These are phyloP conservation scores for Puntigrus tetrazona DNA, from an alignment of 2,113 vertebrate genomes.

Conservation along the genomic window DNA sequence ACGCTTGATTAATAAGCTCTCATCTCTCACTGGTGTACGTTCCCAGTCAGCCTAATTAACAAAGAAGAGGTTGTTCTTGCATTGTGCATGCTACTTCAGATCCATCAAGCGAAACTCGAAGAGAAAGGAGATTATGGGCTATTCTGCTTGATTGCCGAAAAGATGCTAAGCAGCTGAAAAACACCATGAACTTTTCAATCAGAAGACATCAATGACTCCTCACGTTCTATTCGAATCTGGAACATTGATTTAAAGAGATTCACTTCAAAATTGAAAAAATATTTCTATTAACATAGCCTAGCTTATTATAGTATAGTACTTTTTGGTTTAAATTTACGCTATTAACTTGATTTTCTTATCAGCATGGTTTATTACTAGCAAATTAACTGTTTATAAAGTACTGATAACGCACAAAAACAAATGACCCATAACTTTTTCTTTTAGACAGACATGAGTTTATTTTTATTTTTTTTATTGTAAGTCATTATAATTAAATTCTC, in stretches of 20 bases:
- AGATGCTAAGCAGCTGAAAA: constrained; percentile 24
- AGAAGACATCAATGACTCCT: not conserved
- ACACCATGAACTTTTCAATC: not conserved
- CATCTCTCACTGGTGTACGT: constrained; percentile 42
- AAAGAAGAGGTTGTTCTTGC: constrained; percentile 56
- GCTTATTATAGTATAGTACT: too few relatives aligned
- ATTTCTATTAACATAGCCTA: too few relatives aligned
- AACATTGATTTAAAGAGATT: not conserved
- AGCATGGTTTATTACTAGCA: too few relatives aligned
- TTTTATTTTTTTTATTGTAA: too few relatives aligned
- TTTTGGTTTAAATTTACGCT: too few relatives aligned
- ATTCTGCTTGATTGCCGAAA: constrained; percentile 67
- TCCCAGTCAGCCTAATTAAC: constrained; percentile 67
- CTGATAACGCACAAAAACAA: too few relatives aligned
- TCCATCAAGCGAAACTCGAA: constrained; percentile 58
- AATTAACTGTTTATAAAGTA: too few relatives aligned
- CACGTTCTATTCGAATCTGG: not conserved
- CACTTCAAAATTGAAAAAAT: too few relatives aligned
- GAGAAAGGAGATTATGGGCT: constrained; percentile 64
- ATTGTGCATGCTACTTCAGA: constrained; percentile 53
- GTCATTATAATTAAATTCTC: too few relatives aligned
- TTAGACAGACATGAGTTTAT: too few relatives aligned
- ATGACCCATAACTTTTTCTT: too few relatives aligned
- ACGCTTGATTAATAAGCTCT: constrained; percentile 62
- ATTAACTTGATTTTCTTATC: too few relatives aligned